Evolutionary conservation across 2,888 invertebrate species (phyloP).

Genomic region (Xestobium rufovillosum): DNA sequence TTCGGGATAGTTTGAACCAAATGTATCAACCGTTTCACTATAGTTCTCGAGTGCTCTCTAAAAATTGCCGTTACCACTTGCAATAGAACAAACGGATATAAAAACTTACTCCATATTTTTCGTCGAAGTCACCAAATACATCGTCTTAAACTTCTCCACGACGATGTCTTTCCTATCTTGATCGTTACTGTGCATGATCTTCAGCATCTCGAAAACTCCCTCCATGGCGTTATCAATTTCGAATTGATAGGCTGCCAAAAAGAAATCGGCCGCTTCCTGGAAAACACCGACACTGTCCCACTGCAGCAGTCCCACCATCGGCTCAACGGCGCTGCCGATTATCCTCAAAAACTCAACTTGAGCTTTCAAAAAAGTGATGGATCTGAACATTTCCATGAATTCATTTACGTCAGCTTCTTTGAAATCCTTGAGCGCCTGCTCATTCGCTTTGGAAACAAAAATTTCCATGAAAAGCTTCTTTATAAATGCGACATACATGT

Average conservation of each 20-base stretch:
- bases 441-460: constrained; percentile 31
- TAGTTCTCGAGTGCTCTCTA: constrained; percentile 47
- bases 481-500: constrained; percentile 25
- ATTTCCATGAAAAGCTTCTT: constrained; percentile 26
- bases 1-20: constrained; percentile 50
- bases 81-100: constrained; percentile 11
- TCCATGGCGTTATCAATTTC: constrained; percentile 63
- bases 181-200: constrained; percentile 75
- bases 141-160: constrained; percentile 65
- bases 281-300: constrained; percentile 72
- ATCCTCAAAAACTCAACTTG: constrained; percentile 32
- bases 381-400: constrained; percentile 40
- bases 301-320: constrained; percentile 66
- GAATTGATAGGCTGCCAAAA: constrained; percentile 73
- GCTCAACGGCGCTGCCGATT: constrained; percentile 48
- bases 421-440: too few relatives aligned
- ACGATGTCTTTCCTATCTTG: constrained; percentile 66
- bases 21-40: constrained; percentile 53
- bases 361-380: constrained; percentile 65
- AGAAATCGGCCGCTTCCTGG: constrained; percentile 82
- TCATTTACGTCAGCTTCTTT: constrained; percentile 37
- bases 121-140: constrained; percentile 55
- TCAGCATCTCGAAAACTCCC: constrained; percentile 69
- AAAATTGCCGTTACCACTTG: constrained; percentile 6
- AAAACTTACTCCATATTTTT: constrained; percentile 43